Evolutionary conservation across 2,888 invertebrate species (phyloP), one percentile per base, ranked within the genome.

Genomic region (Alsophila aescularia): DNA sequence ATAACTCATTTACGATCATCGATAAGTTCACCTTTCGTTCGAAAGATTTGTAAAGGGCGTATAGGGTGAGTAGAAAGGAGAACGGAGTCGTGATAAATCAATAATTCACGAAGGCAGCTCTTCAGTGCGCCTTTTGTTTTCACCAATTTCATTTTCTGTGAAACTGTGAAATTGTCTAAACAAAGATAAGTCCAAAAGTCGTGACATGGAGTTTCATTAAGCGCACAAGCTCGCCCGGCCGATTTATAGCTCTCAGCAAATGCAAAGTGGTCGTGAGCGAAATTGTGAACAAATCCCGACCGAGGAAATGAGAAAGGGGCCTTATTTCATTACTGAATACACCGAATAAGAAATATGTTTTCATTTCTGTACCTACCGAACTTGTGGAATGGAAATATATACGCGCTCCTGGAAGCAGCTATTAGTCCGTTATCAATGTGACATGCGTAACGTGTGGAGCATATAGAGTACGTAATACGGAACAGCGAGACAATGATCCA

Each of bases 131-230:
- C 52, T 58, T 54, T 52, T 53, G 61, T 58, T 59, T 52, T 49
- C 58, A 50, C 45, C 58, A 49, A 55, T 63, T 65, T 62, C 63
- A 59, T 65, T 65, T 62, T 57, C 53, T 57, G 55, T 60, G 45
- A 54, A 63, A 70, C 73, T 62, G 64, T 65, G 59, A 64, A 73
- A 70, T 73, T 72, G 66, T 70, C 66, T 71, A 71, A 73, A 72
- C 72, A 77, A 67, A 70, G 70, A 76, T 72, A 74, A 74, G 71
- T 72, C 73, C 62, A 67, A 73, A 74, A 75, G 72, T 79, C 75
- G 77, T 80, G 78, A 83, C 79, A 77, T 76, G 74, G 73, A 75
- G 77, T 85, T 84, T 81, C 79, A 84, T 86, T 85, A 83, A 75
- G 75, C 73, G 67, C 71, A 73, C 73, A 79, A 78, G 73, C 81